Evolutionary conservation across 1,140 invertebrate genomes (phyloP).

Genomic region (Oscheius sp.): DNA sequence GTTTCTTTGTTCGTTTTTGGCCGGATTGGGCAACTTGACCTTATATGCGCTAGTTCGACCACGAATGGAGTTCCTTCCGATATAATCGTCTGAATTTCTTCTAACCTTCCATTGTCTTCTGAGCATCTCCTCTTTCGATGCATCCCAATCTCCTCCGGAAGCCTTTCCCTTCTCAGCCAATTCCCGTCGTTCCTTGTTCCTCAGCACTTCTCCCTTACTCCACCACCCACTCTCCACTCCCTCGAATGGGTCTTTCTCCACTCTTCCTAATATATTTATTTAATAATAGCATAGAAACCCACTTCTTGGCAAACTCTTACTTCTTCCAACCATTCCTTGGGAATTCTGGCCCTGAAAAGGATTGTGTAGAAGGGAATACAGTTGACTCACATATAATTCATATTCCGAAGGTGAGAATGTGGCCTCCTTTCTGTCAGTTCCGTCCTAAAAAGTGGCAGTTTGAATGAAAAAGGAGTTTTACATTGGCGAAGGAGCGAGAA

Average conservation of each 20-base stretch:
- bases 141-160: slow-evolving; percentile 24
- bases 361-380: not conserved
- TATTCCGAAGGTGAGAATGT: not conserved
- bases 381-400: not conserved
- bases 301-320: not conserved
- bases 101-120: not conserved
- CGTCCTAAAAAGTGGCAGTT: not conserved
- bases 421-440: not conserved
- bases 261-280: not conserved
- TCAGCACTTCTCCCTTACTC: slow-evolving; percentile 33
- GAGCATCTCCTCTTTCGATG: not conserved
- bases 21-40: too few species aligned
- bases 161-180: slow-evolving; percentile 26
- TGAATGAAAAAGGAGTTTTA: not conserved
- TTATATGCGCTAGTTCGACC: too few species aligned
- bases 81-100: too few species aligned
- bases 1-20: too few species aligned
- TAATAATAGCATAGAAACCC: not conserved
- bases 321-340: not conserved
- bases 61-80: too few species aligned
- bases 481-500: too few species aligned
- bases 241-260: slow-evolving; percentile 30
- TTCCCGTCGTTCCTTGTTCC: slow-evolving; percentile 29
- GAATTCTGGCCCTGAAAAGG: not conserved
- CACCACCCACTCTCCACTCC: slow-evolving; percentile 33